phyloP scores from a whole-genome alignment of 2,888 invertebrate genomes.

The Himalopsyche japonica region DNA sequence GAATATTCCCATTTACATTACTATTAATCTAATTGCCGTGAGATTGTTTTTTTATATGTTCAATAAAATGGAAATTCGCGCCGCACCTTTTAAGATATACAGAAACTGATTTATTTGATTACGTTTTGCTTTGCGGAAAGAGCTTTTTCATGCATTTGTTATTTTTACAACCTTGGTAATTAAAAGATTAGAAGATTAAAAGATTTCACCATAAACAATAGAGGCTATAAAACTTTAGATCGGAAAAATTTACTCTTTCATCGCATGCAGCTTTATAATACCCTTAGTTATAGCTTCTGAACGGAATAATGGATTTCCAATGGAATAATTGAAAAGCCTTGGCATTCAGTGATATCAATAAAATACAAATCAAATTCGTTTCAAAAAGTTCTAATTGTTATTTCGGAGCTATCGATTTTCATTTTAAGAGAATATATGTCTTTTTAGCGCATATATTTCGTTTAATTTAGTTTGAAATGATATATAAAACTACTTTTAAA shows the following conservation, averaged over 20 bases:
- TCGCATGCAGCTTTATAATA: not conserved
- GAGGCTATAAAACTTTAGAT: not conserved
- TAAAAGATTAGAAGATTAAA: not conserved
- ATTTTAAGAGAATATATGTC: too few species aligned
- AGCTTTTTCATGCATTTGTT: not conserved
- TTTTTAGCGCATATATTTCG: too few species aligned
- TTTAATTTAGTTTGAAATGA: too few species aligned
- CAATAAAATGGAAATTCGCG: too few species aligned
- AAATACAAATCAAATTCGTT: not conserved
- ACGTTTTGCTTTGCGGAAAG: not conserved
- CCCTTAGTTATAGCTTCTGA: not conserved
- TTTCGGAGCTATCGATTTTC: not conserved
- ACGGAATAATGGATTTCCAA: not conserved
- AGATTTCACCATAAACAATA: not conserved
- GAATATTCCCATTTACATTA: too few species aligned
- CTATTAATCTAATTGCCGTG: too few species aligned
- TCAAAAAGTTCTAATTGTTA: not conserved
- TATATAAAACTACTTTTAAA: too few species aligned
- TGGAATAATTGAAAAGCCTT: not conserved
- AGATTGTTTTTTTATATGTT: too few species aligned
- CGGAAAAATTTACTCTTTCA: not conserved
- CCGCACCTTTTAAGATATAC: too few species aligned
- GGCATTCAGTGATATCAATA: not conserved
- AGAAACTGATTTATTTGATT: not conserved
- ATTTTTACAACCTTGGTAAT: not conserved